These are phyloP conservation scores for Pogonocherus hispidulus DNA, from an alignment of 2,888 invertebrate species.

Conservation along the genomic window DNA sequence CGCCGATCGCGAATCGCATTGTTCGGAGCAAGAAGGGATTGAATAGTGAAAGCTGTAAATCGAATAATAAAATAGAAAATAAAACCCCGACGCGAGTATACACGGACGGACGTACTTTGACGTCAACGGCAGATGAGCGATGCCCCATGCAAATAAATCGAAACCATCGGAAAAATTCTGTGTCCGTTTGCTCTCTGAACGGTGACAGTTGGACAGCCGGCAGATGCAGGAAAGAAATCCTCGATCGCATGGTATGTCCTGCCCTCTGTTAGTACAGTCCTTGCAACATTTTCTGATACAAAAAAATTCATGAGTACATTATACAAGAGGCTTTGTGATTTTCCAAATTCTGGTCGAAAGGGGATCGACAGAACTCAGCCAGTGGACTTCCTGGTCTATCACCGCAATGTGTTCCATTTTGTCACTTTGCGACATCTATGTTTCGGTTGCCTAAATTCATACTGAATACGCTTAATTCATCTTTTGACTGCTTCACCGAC, in stretches of 20 bases:
- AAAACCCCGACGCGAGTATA: constrained; percentile 30
- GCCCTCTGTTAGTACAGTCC: constrained; percentile 34
- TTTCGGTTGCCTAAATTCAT: too few relatives aligned
- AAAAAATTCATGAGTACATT: too few relatives aligned
- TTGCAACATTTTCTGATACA: too few relatives aligned
- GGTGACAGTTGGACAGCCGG: constrained; percentile 53
- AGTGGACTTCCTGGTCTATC: too few relatives aligned
- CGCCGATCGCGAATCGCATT: constrained; percentile 23
- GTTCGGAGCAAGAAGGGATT: constrained; percentile 6
- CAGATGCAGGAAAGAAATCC: constrained; percentile 51
- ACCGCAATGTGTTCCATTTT: too few relatives aligned
- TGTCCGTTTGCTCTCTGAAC: constrained; percentile 44
- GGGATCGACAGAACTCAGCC: too few relatives aligned
- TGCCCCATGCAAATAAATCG: constrained; percentile 50
- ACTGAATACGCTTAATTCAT: too few relatives aligned
- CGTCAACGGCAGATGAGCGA: constrained; percentile 49
- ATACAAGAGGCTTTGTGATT: too few relatives aligned
- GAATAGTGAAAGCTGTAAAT: constrained; percentile 23
- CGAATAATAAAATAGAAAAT: constrained; percentile 37
- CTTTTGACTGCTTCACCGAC: too few relatives aligned
- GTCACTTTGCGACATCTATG: too few relatives aligned
- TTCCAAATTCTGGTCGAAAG: too few relatives aligned
- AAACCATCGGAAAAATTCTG: constrained; percentile 43
- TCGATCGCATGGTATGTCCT: too few relatives aligned
- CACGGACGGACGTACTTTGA: constrained; percentile 44